Evolutionary conservation across 2,888 invertebrate species (phyloP).

Genomic region (Busseola fusca): DNA sequence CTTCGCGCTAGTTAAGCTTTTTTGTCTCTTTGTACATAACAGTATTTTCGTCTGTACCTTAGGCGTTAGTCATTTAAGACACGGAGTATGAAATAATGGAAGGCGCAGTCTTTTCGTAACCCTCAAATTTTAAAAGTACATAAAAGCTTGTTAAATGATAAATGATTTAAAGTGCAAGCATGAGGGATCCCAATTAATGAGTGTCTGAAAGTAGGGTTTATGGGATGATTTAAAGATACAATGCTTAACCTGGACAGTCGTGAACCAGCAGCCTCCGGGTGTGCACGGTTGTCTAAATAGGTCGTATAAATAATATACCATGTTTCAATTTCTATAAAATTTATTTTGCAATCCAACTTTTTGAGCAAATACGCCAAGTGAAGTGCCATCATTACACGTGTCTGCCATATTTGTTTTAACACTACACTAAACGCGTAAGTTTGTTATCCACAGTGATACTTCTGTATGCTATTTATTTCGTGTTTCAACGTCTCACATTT

Average conservation of each 20-base stretch:
- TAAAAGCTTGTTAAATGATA: too few relatives aligned
- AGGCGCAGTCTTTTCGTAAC: background rate
- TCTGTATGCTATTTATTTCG: slow-evolving; percentile 42
- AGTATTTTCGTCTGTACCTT: slow-evolving; percentile 73
- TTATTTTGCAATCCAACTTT: slow-evolving; percentile 4
- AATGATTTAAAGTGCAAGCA: background rate
- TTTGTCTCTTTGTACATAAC: slow-evolving; percentile 64
- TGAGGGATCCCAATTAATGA: background rate
- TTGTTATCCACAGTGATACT: slow-evolving; percentile 31
- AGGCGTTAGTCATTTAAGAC: slow-evolving; percentile 76
- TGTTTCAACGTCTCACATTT: slow-evolving; percentile 77
- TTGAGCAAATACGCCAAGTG: background rate
- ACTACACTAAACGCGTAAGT: slow-evolving; percentile 15
- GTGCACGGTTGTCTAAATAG: slow-evolving; percentile 3
- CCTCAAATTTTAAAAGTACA: background rate
- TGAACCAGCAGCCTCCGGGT: slow-evolving; percentile 23
- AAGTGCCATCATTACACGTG: slow-evolving; percentile 2
- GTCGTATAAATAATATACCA: background rate
- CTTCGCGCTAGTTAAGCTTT: slow-evolving; percentile 50
- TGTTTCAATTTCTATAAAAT: slow-evolving; percentile 4
- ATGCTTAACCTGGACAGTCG: slow-evolving; percentile 12
- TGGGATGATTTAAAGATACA: background rate
- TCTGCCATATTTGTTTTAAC: slow-evolving; percentile 26
- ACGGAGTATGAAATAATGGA: slow-evolving; percentile 16
- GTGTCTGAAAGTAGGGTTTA: background rate